Base-by-base conservation (phyloP, 2,888 invertebrate species). In the Apotomis capreana region DNA sequence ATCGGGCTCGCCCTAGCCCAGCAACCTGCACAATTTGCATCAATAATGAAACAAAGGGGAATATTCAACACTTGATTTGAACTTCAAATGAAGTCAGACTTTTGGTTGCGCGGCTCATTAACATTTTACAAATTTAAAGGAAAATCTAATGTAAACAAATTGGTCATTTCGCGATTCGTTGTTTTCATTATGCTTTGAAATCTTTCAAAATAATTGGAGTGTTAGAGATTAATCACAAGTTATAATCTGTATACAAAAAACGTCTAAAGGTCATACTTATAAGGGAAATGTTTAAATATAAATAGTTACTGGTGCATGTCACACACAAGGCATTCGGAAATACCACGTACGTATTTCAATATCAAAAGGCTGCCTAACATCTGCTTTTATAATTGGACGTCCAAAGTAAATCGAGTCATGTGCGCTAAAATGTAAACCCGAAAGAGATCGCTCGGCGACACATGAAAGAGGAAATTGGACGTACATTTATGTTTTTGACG, bases 381-480 rank as follows among this genome's bases (percentile, higher is more conserved):
- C 60, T 44, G 46, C 40, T 13, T 55, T 44, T 57, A 46, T 51
- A 59, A 67, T 67, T 13, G 36, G 57, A 51, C 37, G 51, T 51
- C 58, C 26, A 57, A 55, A 62, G 49, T 49, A 40, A 69, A 62
- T 57, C 51, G 62, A 49, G 55, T 57, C 57, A 49, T 37, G 46
- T 69, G 46, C 60, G 37, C n/a, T 55, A 36, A 59, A 64, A 55
- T 46, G 26, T 70, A 67, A 8, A 49, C 40, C 59, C 13, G 12
- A 60, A 62, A 46, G 68, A 68, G 65, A 67, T 65, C 65, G 73
- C 59, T 68, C 26, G 55, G 64, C 44, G 26, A 81, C 80, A 81
- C 80, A 79, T 78, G 76, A 77, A 75, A 82, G 69, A 82, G 83
- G 83, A 83, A 82, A 85, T 83, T 84, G 79, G 78, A 81, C 79